Percentiles rank a stretch among this genome's conserved stretches.
phyloP scores from a whole-genome alignment of 2,888 invertebrate species.

The Caenorhabditis drosophilae region DNA sequence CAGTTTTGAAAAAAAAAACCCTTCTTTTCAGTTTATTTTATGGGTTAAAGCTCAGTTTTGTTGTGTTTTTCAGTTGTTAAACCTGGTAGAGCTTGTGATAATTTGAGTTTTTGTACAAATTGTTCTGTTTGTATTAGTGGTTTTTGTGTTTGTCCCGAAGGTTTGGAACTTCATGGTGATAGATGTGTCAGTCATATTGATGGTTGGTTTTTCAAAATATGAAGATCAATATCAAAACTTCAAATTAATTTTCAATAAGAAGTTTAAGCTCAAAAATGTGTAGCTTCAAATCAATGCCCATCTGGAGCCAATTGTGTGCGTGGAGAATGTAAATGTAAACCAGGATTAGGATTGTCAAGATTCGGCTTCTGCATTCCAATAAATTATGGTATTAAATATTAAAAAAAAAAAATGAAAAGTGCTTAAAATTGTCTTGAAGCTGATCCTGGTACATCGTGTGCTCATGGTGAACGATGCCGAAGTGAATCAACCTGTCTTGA shows the following conservation, averaged over 20 bases:
- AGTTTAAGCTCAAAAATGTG: constrained; percentile 47
- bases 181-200: constrained; percentile 54
- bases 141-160: constrained; percentile 57
- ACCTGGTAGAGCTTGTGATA: constrained; percentile 53
- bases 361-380: constrained; percentile 59
- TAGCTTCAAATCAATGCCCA: constrained; percentile 58
- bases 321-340: constrained; percentile 54
- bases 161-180: constrained; percentile 44
- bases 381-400: constrained; percentile 39
- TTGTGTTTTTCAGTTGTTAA: constrained; percentile 47
- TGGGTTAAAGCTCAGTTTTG: too few relatives aligned
- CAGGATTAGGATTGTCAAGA: constrained; percentile 46
- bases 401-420: not conserved
- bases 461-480: constrained; percentile 52
- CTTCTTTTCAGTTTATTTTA: constrained; percentile 2
- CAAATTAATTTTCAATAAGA: not conserved
- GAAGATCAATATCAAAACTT: not conserved
- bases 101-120: constrained; percentile 48
- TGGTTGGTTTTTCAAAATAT: constrained; percentile 42
- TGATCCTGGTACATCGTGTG: constrained; percentile 55
- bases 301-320: constrained; percentile 58
- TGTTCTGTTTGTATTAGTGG: constrained; percentile 56
- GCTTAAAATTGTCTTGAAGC: constrained; percentile 38
- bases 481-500: constrained; percentile 53
- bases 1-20: constrained; percentile 1